Conservation (phyloP, 1,140 invertebrate species). For the Heliothis subflexa region DNA sequence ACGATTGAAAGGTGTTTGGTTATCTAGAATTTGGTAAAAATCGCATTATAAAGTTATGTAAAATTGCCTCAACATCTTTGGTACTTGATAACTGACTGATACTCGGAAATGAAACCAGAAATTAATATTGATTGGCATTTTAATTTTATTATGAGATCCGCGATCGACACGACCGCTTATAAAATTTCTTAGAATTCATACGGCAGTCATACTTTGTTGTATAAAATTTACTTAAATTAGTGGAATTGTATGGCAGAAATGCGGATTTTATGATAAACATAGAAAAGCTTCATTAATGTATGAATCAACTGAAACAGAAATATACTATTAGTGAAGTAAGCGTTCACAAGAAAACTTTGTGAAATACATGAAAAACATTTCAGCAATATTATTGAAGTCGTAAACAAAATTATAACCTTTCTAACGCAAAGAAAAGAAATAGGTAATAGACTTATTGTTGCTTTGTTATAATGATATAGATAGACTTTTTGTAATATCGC, state of each 20-base stretch:
- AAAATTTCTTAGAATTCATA: background rate
- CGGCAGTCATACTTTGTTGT: background rate
- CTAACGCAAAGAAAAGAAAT: conserved; percentile 4
- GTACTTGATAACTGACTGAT: background rate
- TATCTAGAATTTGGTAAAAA: background rate
- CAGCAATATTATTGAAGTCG: conserved; percentile 20
- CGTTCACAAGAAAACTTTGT: conserved; percentile 2
- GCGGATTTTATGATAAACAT: background rate
- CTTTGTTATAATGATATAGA: background rate
- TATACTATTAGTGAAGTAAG: background rate
- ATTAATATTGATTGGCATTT: background rate
- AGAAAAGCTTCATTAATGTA: too few relatives aligned
- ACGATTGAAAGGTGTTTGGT: background rate
- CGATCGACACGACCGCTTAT: background rate
- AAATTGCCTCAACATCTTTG: conserved; percentile 7
- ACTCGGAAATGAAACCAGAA: conserved; percentile 16
- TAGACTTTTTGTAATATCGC: background rate
- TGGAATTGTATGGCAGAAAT: background rate
- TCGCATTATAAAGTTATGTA: background rate
- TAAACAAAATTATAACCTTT: conserved; percentile 28
- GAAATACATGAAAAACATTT: conserved; percentile 14
- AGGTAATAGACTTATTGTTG: conserved; percentile 1
- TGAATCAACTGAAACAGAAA: background rate
- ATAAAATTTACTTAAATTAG: background rate
- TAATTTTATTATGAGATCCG: conserved; percentile 6